Evolutionary conservation across 2,888 invertebrate genomes (phyloP).

Genomic region (Leucophenga montana): DNA sequence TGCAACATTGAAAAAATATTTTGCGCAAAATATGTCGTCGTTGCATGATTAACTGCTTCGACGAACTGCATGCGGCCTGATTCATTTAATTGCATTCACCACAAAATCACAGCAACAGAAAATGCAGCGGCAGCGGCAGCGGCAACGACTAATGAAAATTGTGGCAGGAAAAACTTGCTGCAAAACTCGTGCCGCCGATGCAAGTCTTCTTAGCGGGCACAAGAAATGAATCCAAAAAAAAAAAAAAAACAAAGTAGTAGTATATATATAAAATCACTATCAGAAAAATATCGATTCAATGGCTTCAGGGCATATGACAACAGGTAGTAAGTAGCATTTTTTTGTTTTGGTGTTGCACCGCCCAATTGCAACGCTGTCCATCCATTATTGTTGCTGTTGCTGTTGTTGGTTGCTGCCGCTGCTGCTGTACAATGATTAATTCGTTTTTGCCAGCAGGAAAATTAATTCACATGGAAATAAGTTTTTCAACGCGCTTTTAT

Average conservation of each 20-base stretch:
- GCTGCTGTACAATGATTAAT: conserved; percentile 55
- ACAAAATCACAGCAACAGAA: conserved; percentile 11
- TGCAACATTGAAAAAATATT: conserved; percentile 37
- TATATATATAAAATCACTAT: conserved; percentile 16
- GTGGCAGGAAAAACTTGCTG: conserved; percentile 24
- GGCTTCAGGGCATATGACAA: conserved; percentile 51
- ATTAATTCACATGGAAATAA: conserved; percentile 50
- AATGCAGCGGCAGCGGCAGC: conserved; percentile 19
- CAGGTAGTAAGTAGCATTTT: conserved; percentile 45
- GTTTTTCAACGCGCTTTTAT: conserved; percentile 46
- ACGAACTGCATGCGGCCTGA: conserved; percentile 54
- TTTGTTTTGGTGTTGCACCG: neutral
- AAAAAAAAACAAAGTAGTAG: neutral
- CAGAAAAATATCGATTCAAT: conserved; percentile 48
- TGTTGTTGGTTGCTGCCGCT: conserved; percentile 31
- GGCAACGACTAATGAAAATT: conserved; percentile 18
- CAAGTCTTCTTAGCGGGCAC: conserved; percentile 28
- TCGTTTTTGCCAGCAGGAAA: conserved; percentile 55
- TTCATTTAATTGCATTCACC: conserved; percentile 66
- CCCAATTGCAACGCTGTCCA: neutral
- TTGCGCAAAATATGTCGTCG: conserved; percentile 48
- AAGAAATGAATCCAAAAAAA: neutral
- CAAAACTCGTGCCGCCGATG: conserved; percentile 1
- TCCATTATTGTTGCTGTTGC: neutral
- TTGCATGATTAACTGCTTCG: conserved; percentile 69